A percentile compares a stretch with the other conserved stretches of the same genome.
Evolutionary conservation across 2,797 vertebrate species (phyloP).

Genomic region (Heliangelus exortis): DNA sequence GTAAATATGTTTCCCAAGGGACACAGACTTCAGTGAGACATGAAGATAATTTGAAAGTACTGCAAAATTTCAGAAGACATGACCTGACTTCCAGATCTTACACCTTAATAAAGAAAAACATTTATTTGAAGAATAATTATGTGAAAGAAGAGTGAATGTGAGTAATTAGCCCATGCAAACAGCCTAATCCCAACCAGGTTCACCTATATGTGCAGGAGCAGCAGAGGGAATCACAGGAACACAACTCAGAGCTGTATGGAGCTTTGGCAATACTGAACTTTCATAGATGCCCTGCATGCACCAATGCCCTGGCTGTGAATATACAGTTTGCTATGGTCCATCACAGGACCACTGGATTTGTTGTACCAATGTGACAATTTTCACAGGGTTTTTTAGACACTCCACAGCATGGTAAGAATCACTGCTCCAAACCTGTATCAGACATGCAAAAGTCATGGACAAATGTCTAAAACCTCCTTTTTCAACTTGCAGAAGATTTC

Average conservation of each 20-base stretch:
- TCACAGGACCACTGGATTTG: not conserved
- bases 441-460: not conserved
- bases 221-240: not conserved
- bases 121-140: not conserved
- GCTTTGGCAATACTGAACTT: not conserved
- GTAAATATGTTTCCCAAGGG: not conserved
- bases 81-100: not conserved
- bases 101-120: not conserved
- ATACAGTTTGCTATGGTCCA: not conserved
- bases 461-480: not conserved
- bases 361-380: not conserved
- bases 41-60: not conserved
- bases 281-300: not conserved
- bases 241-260: not conserved
- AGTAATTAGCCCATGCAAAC: not conserved
- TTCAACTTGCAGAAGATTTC: not conserved
- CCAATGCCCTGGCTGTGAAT: not conserved
- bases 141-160: not conserved
- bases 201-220: rapidly evolving
- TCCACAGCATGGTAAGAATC: not conserved
- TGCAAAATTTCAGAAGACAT: not conserved
- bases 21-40: not conserved
- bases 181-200: not conserved
- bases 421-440: not conserved
- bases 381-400: not conserved